Conservation (phyloP, 2,888 invertebrate species). For the Limenitis camilla region DNA sequence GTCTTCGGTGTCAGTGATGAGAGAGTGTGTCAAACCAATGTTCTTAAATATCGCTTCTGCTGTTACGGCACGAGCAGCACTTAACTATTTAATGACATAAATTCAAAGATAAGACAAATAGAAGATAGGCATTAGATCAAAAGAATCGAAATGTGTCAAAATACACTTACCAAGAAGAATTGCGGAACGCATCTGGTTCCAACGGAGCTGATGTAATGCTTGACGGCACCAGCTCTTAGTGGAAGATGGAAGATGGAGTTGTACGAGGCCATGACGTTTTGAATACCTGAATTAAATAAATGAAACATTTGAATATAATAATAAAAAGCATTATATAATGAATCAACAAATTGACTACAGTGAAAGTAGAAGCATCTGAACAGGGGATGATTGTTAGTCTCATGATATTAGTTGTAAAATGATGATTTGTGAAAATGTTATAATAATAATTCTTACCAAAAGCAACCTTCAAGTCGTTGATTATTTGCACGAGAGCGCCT, state of each 20-base stretch:
- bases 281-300: constrained; percentile 49
- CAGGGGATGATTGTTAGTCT: too few species aligned
- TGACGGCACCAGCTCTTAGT: constrained; percentile 84
- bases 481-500: constrained; percentile 25
- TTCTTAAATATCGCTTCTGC: constrained; percentile 57
- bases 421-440: neutral
- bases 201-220: constrained; percentile 80
- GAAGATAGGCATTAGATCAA: neutral
- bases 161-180: constrained; percentile 69
- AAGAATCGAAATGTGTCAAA: neutral
- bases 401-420: too few species aligned
- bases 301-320: too few species aligned
- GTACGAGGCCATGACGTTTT: constrained; percentile 78
- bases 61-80: constrained; percentile 20
- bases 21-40: constrained; percentile 75
- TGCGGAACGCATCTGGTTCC: constrained; percentile 75
- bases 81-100: neutral
- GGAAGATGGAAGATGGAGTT: constrained; percentile 78
- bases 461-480: constrained; percentile 32
- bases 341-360: too few species aligned
- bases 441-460: constrained; percentile 37
- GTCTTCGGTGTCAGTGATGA: constrained; percentile 75
- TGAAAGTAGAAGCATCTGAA: too few species aligned
- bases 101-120: neutral
- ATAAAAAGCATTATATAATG: too few species aligned